Percentiles rank a stretch among this genome's conserved stretches.
These are phyloP conservation scores for Oxyscelio sp. DNA, from an alignment of 2,888 invertebrate genomes.

Conservation along the genomic window DNA sequence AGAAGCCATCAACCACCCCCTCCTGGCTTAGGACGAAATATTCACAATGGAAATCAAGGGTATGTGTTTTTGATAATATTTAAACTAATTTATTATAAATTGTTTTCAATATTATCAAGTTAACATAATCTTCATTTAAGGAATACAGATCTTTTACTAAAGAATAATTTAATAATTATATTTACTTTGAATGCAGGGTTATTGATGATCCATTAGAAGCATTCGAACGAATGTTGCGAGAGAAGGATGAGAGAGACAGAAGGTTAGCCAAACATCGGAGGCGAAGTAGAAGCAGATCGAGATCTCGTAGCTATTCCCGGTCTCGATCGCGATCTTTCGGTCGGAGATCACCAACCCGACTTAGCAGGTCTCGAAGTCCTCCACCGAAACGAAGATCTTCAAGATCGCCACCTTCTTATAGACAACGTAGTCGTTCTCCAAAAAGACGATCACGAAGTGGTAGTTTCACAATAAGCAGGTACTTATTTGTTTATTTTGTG, in stretches of 20 bases:
- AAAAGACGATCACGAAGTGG: constrained; percentile 87
- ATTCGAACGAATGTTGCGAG: constrained; percentile 95
- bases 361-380: constrained; percentile 88
- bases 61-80: too few species aligned
- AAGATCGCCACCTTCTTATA: constrained; percentile 82
- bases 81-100: too few species aligned
- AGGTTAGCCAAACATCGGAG: constrained; percentile 91
- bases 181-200: constrained; percentile 89
- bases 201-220: constrained; percentile 96
- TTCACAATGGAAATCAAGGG: too few species aligned
- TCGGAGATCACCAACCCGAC: constrained; percentile 85
- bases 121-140: too few species aligned
- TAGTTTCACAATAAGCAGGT: constrained; percentile 90
- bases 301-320: constrained; percentile 89
- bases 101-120: too few species aligned
- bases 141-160: too few species aligned
- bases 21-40: too few species aligned
- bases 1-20: too few species aligned
- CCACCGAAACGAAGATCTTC: constrained; percentile 85
- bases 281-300: constrained; percentile 89
- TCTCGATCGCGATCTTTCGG: constrained; percentile 87
- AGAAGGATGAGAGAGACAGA: constrained; percentile 93
- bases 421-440: constrained; percentile 86
- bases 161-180: constrained; percentile 1
- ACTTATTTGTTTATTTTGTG: too few species aligned